Evolutionary conservation across 2,888 invertebrate genomes (phyloP).

Genomic region (Calliphora vomitoria): DNA sequence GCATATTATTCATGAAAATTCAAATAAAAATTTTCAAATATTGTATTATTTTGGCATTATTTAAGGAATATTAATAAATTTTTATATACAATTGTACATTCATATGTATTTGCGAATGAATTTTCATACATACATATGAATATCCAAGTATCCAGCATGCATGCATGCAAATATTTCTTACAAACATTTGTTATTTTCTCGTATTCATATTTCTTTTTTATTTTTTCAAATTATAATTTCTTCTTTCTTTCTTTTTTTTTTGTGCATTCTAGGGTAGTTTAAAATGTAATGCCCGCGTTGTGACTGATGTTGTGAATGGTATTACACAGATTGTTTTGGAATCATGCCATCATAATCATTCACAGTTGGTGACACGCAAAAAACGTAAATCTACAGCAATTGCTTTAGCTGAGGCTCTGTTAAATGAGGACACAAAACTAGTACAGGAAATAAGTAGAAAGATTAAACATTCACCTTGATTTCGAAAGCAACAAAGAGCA

Average conservation of each 20-base stretch:
- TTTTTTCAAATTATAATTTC: neutral
- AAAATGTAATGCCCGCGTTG: conserved; percentile 84
- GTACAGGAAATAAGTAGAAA: conserved; percentile 48
- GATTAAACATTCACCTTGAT: conserved; percentile 55
- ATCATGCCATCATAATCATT: conserved; percentile 83
- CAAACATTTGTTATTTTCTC: neutral
- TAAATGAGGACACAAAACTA: conserved; percentile 46
- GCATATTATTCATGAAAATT: no score
- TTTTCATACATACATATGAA: neutral
- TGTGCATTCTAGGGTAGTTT: conserved; percentile 81
- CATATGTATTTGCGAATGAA: no score
- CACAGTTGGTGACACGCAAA: conserved; percentile 80
- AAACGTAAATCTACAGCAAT: conserved; percentile 76
- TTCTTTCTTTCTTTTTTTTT: neutral
- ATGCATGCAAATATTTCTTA: conserved; percentile 5
- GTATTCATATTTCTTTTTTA: neutral
- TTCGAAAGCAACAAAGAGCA: conserved; percentile 28
- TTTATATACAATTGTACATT: no score
- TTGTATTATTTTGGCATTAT: neutral
- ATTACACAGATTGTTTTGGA: conserved; percentile 83
- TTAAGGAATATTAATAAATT: neutral
- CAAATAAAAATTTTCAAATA: neutral
- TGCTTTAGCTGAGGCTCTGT: conserved; percentile 56
- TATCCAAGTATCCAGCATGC: conserved; percentile 12
- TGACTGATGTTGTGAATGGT: conserved; percentile 83